These are phyloP conservation scores for Mohoua ochrocephala DNA, from an alignment of 2,113 vertebrate species.

Conservation along the genomic window DNA sequence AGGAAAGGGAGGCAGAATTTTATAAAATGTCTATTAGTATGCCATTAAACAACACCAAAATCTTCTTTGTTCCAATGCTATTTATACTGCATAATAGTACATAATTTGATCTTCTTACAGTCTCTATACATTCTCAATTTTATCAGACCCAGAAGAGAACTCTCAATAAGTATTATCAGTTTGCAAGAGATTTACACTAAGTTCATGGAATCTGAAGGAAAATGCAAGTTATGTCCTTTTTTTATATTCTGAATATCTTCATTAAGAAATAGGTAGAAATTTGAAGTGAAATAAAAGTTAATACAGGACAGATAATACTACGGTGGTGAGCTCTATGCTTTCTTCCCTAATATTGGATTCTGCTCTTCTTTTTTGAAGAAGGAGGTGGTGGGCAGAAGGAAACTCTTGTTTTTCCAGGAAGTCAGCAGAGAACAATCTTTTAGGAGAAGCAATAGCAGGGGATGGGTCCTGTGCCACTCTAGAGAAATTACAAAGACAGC, in stretches of 20 bases:
- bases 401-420: not conserved
- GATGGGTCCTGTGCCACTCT: not conserved
- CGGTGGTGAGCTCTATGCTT: not conserved
- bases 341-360: not conserved
- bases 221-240: rapidly evolving
- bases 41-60: not conserved
- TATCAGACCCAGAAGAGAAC: not conserved
- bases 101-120: not conserved
- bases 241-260: not conserved
- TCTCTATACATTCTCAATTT: not conserved
- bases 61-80: not conserved
- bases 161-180: not conserved
- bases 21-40: not conserved
- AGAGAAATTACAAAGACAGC: not conserved
- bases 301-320: not conserved
- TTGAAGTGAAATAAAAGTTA: not conserved
- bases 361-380: not conserved
- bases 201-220: not conserved
- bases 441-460: not conserved
- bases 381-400: not conserved
- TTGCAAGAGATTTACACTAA: not conserved
- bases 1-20: not conserved
- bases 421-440: not conserved
- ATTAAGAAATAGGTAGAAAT: not conserved
- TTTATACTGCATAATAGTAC: not conserved